Base-by-base conservation (phyloP, 1,140 invertebrate species). In the Trinorchestia longiramus region DNA sequence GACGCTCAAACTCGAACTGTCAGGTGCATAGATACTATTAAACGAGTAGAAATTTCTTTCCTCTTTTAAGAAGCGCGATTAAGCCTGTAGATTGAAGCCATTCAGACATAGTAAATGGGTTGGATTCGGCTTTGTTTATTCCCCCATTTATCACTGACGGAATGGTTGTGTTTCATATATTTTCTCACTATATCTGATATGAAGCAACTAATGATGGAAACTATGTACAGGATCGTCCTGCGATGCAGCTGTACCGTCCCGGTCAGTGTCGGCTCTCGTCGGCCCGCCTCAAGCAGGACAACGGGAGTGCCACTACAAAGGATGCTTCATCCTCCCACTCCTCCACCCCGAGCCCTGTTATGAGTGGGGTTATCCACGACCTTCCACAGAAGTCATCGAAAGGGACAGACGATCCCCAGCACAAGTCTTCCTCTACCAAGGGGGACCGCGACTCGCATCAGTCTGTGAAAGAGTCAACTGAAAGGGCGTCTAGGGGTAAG, bases 191-290 rank as follows among this genome's bases (percentile, higher is more conserved):
- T n/a, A n/a, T n/a, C n/a, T n/a, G n/a, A n/a, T 53, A 53, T 19
- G 19, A 53, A 77, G 62, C 28, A 77, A 77, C 28, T 36, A 15
- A 77, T 77, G 62, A 36, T 36, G 28, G 62, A 77, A 77, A 77
- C 62, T 36, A 77, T 28, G 3, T 42, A 42, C 87, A 96, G 95
- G 95, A 96, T 43, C 95, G 95, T 1, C 95, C 95, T 0, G 95
- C 77, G 17, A 96, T 96, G 95, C 77, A 90, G 53, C 87, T 96
- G 41, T 96, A 96, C 87, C 95, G 95, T 15, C 95, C 95, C 6
- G 95, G 95, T 53, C 95, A 96, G 87, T 43, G 87, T 36, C 62
- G 95, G 17, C 45, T 96, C 42, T 94, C 92, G 87, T 94, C 92
- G 4, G 44, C 92, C 41, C 92, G 92, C 44, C 92, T 40, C 8